Base-by-base conservation (phyloP, 2,797 vertebrate species). In the Enteromius mattozi region DNA sequence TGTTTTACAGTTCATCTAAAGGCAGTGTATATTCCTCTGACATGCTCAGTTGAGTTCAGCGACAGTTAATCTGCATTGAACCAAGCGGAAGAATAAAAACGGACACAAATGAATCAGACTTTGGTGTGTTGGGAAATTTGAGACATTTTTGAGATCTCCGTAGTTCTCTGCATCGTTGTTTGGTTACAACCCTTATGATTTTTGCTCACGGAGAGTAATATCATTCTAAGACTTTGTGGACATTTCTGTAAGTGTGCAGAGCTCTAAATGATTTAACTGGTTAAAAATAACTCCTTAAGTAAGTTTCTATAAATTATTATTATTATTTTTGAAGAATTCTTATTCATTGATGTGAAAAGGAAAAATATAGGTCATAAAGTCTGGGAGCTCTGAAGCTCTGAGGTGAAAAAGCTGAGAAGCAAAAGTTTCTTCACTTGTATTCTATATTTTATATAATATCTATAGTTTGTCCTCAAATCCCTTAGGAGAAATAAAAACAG, bases 1-100 rank as follows among this genome's bases (percentile, higher is more conserved):
- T 69, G 16, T 82, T 85, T 83, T 77, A 47, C 61, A 77, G 63
- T 76, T 77, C 70, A 42, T 56, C 59, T 69, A 49, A 80, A 83
- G 68, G 45, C 33, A 27, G 49, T 9, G 69, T 81, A 81, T 81
- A 54, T 83, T 80, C 54, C 49, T 72, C 65, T 74, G 75, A 75
- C 72, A 66, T 10, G 13, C 51, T 80, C 37, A 12, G 7, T 76
- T 69, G 71, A 74, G 47, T 69, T 80, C 61, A 49, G 49, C 59
- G 4, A 30, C 24, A 33, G 21, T 71, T 61, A 61, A 69, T 78
- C 54, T 49, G 63, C 37, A 68, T 24, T 40, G 16, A 19, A 56
- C 14, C 30, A 27, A 61, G 69, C 3, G 14, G 17, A 42, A 6
- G 37, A 42, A 42, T 70, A 40, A 70, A 69, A 47, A 47, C 2